Percentiles rank a stretch among this genome's conserved stretches.
These are phyloP conservation scores for Sebastiscus tertius DNA, from an alignment of 2,797 vertebrate genomes.

Conservation along the genomic window DNA sequence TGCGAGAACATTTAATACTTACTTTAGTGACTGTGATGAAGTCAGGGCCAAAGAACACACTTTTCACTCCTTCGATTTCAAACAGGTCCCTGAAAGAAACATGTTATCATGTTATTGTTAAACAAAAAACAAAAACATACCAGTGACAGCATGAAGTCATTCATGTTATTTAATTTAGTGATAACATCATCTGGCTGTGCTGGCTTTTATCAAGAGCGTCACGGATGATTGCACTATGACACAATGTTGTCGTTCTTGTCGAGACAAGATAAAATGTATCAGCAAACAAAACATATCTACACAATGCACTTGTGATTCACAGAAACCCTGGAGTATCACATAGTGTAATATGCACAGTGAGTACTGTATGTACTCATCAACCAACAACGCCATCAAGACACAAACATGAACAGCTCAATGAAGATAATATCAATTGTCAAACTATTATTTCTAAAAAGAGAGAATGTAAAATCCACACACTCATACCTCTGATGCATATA, in stretches of 20 bases:
- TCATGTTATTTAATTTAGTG: background rate
- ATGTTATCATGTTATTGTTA: slow-evolving; percentile 18
- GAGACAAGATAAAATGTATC: background rate
- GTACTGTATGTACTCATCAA: background rate
- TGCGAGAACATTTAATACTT: slow-evolving; percentile 24
- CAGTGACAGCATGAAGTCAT: background rate
- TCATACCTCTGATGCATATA: background rate
- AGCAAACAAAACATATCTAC: slow-evolving; percentile 7
- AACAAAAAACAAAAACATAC: background rate
- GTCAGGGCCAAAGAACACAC: slow-evolving; percentile 88
- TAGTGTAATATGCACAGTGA: background rate
- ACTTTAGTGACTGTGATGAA: slow-evolving; percentile 89
- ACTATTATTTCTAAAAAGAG: background rate
- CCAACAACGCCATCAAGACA: background rate
- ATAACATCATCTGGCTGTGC: slow-evolving; percentile 1
- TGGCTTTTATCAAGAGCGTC: slow-evolving; percentile 7
- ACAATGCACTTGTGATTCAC: background rate
- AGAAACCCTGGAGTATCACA: background rate
- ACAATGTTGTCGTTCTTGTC: background rate
- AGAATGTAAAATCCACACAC: background rate
- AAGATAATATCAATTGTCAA: background rate
- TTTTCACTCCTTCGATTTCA: slow-evolving; percentile 87
- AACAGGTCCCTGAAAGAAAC: slow-evolving; percentile 80
- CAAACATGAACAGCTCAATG: background rate
- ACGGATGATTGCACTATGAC: background rate